Evolutionary conservation across 2,113 vertebrate genomes (phyloP), one percentile per base, ranked within the genome.

Genomic region (Mustela nigripes): DNA sequence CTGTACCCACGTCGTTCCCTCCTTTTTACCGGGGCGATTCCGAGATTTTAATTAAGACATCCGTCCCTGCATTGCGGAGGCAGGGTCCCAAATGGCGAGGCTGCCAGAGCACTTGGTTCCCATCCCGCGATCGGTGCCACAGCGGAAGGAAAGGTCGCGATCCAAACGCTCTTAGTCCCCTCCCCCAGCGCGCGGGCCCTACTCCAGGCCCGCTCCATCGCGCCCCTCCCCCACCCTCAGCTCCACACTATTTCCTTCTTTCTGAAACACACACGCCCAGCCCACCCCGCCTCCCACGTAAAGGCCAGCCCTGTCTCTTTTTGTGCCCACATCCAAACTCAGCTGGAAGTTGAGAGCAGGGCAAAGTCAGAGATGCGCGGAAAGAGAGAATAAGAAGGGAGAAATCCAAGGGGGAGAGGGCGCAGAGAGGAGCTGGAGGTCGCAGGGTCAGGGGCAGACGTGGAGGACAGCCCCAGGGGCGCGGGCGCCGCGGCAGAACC

Each of bases 251-350:
- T 50, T 95, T 88, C 73, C 69, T 18, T 14, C 42, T 19, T 31
- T 36, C 5, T 0, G 22, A 58, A 69, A 19, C 42, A 2, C 62
- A 22, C 65, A 4, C 18, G n/a, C 71, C 63, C 92, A 45, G 24
- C 33, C 74, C 90, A 86, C 69, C 88, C 95, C 96, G 88, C 92
- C 93, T 93, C 95, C 94, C 86, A 14, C 78, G 45, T 58, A 95
- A 39, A 50, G 91, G 36, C n/a, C 84, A 10, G 48, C 42, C 3
- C 11, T 7, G 12, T 53, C 67, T 63, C n/a, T 8, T 60, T 67
- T 6, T 4, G 50, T 8, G 53, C 28, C 87, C 62, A 65, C 58
- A 45, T 4, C 89, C 91, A 87, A 97, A 98, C 92, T 97, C 56
- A 50, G 39, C 69, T 89, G 76, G 36, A 97, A 98, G 95, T 98